Percentiles rank a stretch among this genome's conserved stretches.
phyloP scores from a whole-genome alignment of 2,888 invertebrate genomes.

The Conistra vaccinii region DNA sequence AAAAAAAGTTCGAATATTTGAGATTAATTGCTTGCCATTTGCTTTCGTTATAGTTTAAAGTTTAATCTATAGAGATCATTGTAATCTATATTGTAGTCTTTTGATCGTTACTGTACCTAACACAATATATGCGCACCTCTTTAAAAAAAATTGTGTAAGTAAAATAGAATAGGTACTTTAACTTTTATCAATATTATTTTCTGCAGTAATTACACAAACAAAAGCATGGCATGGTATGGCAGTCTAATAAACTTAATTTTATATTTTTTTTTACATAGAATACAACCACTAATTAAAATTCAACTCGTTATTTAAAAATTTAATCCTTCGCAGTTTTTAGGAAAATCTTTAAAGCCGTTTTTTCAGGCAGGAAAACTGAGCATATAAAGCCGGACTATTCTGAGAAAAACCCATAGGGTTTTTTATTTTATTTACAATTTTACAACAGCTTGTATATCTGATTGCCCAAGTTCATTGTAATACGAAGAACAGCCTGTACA shows the following conservation, averaged over 20 bases:
- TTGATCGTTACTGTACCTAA: neutral
- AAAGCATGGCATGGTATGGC: neutral
- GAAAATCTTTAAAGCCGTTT: slow-evolving; percentile 10
- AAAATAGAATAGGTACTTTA: neutral
- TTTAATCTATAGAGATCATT: neutral
- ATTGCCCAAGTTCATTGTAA: slow-evolving; percentile 2
- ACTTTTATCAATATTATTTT: neutral
- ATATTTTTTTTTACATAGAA: neutral
- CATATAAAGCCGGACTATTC: neutral
- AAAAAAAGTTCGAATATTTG: no score
- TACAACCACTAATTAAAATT: neutral
- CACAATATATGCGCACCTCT: no score
- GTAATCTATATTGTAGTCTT: neutral
- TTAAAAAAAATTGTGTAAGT: no score
- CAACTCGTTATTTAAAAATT: neutral
- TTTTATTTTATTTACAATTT: neutral
- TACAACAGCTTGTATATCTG: neutral
- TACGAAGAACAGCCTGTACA: neutral
- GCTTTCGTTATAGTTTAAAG: neutral
- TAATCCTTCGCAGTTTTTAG: neutral
- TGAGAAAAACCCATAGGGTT: neutral
- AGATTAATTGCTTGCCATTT: no score
- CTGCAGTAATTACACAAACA: neutral
- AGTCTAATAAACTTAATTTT: neutral
- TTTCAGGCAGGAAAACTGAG: slow-evolving; percentile 14